Percentiles rank a stretch among this genome's conserved stretches.
Evolutionary conservation across 2,797 vertebrate species (phyloP).

Genomic region (Sciurus carolinensis): DNA sequence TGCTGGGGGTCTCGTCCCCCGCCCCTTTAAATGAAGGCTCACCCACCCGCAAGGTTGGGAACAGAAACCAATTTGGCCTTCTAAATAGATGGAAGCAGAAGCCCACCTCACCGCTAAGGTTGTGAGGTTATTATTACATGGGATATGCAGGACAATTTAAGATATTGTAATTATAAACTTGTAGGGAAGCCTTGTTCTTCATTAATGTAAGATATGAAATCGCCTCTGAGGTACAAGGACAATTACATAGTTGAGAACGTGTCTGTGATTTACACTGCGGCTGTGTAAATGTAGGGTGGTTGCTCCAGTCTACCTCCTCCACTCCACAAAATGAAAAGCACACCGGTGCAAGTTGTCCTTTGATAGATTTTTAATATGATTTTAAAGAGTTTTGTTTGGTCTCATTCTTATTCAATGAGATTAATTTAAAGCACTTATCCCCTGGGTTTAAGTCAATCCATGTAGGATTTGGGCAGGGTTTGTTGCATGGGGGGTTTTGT

Average conservation of each 20-base stretch:
- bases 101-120: not conserved
- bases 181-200: conserved; percentile 89
- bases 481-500: conserved; percentile 89
- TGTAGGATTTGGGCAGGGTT: conserved; percentile 92
- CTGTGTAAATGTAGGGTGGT: conserved; percentile 88
- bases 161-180: conserved; percentile 87
- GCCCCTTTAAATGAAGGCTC: not conserved
- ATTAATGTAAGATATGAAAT: conserved; percentile 87
- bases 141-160: conserved; percentile 84
- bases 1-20: not conserved
- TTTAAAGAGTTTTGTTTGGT: conserved; percentile 96
- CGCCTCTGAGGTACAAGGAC: conserved; percentile 88
- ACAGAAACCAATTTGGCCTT: conserved; percentile 16
- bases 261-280: conserved; percentile 89
- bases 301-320: conserved; percentile 81
- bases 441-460: conserved; percentile 95
- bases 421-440: conserved; percentile 99
- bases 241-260: conserved; percentile 88
- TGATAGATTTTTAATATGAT: conserved; percentile 99
- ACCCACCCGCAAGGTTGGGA: conserved; percentile 13
- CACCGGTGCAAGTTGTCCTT: conserved; percentile 94
- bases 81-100: not conserved
- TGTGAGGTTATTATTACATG: conserved; percentile 79
- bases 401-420: conserved; percentile 98
- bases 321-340: conserved; percentile 87